Evolutionary conservation across 2,888 invertebrate genomes (phyloP), one percentile per base, ranked within the genome.

Genomic region (Macrosoma leucophasiata): DNA sequence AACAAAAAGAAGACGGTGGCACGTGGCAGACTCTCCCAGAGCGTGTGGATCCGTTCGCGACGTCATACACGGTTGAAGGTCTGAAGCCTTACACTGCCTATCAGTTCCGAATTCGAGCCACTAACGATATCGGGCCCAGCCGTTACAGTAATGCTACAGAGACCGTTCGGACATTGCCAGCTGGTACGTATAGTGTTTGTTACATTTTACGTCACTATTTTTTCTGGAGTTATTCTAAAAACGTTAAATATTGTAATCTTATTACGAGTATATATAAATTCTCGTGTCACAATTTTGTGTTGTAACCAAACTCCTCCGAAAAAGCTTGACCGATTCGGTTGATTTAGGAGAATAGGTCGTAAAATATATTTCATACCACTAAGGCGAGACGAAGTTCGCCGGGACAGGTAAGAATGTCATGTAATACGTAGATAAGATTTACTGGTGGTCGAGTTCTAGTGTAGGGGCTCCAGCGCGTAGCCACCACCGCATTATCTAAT

Each of bases 111-210:
- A 95, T 98, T 49, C 93, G 96, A 67, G 97, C 97, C 1, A 95
- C 94, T 7, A 98, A 98, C 64, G 99, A 99, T 65, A 93, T 97
- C 34, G 97, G 97, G 0, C 94, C 94, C 0, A 97, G 97, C 56
- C 88, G 91, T 1, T 98, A 94, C 84, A 98, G 98, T 64, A 88
- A 90, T 9, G 93, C 95, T 52, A 96, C 96, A 1, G 90, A 91
- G 46, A 91, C 92, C 60, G 94, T 95, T 14, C 88, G 93, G 49
- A 97, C 97, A 0, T 81, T 96, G 43, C 94, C 96, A 13, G 95
- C 96, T 39, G 90, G 91, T 91, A 62, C 21, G 17, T 17, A 5
- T 17, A 17, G 17, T 17, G 17, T 7, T 17, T 17, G 4, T 5
- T 17, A 5, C 17, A 6, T 17, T 17, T 17, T 5, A 6, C 7